Evolutionary conservation across 2,797 vertebrate species (phyloP), one percentile per base, ranked within the genome.

Genomic region (Takifugu rubripes): DNA sequence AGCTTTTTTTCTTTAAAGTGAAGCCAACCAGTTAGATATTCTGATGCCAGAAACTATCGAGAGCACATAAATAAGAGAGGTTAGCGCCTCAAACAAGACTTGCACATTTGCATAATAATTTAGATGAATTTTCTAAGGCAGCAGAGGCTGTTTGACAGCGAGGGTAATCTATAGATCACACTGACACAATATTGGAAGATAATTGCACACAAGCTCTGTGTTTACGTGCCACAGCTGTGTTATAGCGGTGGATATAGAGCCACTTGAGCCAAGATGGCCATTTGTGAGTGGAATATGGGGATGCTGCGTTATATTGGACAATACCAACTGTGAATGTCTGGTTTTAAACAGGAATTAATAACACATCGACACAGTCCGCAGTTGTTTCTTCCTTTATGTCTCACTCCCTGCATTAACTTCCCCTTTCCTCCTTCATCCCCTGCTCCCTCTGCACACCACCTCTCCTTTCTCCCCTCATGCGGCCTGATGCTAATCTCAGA

Each of bases 401-500:
- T 46, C 42, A 5, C 36, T 47, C 54, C 33, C 7, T 25, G 56
- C 21, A 54, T 31, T 31, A 50, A 53, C 58, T 25, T 25, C 33
- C 27, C 24, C 42, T 25, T 16, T 52, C 57, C 25, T 54, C 58
- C 16, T 24, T 17, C 6, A 11, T 42, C 25, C 43, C 27, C 29
- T 48, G 27, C 51, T 25, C 6, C 27, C 5, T 17, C 42, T 54
- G 3, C 48, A n/a, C 49, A 5, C 54, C 2, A 3, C 52, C 27
- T 17, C 9, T 25, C 25, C 25, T 24, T 49, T 33, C 31, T 48
- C 47, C 49, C 57, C 36, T 55, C 14, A 6, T 17, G 5, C 54
- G 29, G 36, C 59, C 52, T 45, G 52, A 62, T 82, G 81, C 74
- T 90, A 88, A 90, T 88, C 84, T 87, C 75, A 88, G 84, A 89